Evolutionary conservation across 1,140 invertebrate genomes (phyloP).

Genomic region (Latrodectus geometricus): DNA sequence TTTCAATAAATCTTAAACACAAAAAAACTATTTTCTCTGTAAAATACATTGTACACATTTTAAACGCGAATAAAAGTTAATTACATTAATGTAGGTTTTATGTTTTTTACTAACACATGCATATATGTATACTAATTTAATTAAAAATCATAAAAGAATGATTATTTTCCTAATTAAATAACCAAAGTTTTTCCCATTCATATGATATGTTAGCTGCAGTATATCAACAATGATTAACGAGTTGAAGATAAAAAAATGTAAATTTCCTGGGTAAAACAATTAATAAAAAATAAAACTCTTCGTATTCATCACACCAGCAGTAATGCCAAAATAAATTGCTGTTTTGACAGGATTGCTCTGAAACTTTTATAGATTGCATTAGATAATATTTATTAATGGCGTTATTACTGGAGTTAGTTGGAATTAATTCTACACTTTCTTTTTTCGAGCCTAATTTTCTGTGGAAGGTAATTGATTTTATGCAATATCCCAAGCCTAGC

Average conservation of each 20-base stretch:
- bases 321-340: slow-evolving; percentile 25
- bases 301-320: slow-evolving; percentile 10
- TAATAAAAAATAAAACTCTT: slow-evolving; percentile 1
- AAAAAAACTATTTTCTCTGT: too few species aligned
- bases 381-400: slow-evolving; percentile 59
- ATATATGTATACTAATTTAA: background rate
- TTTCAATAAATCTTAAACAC: too few species aligned
- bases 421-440: slow-evolving; percentile 48
- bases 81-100: too few species aligned
- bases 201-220: background rate
- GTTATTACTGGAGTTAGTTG: slow-evolving; percentile 48
- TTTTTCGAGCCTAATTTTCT: background rate
- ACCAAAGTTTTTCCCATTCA: background rate
- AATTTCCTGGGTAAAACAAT: background rate
- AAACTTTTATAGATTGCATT: slow-evolving; percentile 37
- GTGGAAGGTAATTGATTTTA: background rate
- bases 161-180: background rate
- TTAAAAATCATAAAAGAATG: background rate
- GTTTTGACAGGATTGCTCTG: slow-evolving; percentile 25
- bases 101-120: too few species aligned
- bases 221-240: slow-evolving; percentile 41
- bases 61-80: too few species aligned
- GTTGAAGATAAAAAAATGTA: background rate
- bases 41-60: too few species aligned
- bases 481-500: background rate